Evolutionary conservation across 92 coral and sea anemone genomes (phyloP).

Genomic region (Meandrina meandrites): DNA sequence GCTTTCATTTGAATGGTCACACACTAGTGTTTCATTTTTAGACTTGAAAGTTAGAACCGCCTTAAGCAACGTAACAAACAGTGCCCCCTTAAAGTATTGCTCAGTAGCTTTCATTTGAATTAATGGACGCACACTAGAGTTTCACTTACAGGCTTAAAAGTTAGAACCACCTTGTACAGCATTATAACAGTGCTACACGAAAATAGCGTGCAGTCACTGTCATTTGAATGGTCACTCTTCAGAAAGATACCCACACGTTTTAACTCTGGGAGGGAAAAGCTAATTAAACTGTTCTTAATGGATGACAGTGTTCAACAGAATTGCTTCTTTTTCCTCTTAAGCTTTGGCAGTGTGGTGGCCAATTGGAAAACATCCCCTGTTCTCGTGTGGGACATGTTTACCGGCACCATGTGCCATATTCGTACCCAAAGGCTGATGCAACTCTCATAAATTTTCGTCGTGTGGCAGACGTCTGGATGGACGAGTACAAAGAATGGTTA

Average conservation of each 20-base stretch:
- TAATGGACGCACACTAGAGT: background rate
- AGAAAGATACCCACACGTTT: background rate
- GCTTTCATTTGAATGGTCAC: background rate
- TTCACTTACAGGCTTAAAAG: background rate
- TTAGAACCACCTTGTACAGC: background rate
- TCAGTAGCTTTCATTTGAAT: background rate
- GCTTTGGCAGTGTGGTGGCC: slow-evolving; percentile 99
- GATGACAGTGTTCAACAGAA: background rate
- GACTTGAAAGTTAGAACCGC: background rate
- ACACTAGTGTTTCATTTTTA: background rate
- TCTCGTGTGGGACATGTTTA: slow-evolving; percentile 99
- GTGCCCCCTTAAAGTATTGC: background rate
- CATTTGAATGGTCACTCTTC: background rate
- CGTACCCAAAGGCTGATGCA: slow-evolving; percentile 97
- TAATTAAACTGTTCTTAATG: background rate
- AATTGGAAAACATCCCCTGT: slow-evolving; percentile 95
- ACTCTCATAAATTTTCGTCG: slow-evolving; percentile 89
- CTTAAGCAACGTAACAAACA: background rate
- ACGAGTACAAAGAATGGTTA: slow-evolving; percentile 96
- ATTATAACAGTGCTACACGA: background rate
- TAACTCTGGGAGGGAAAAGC: too few species aligned
- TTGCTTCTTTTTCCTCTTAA: slow-evolving; percentile 9
- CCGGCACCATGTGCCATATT: slow-evolving; percentile 93
- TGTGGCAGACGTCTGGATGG: slow-evolving; percentile 99
- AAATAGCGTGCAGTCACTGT: background rate